Evolutionary conservation across 2,888 invertebrate genomes (phyloP), one percentile per base, ranked within the genome.

Genomic region (Drosophila maculinotata): DNA sequence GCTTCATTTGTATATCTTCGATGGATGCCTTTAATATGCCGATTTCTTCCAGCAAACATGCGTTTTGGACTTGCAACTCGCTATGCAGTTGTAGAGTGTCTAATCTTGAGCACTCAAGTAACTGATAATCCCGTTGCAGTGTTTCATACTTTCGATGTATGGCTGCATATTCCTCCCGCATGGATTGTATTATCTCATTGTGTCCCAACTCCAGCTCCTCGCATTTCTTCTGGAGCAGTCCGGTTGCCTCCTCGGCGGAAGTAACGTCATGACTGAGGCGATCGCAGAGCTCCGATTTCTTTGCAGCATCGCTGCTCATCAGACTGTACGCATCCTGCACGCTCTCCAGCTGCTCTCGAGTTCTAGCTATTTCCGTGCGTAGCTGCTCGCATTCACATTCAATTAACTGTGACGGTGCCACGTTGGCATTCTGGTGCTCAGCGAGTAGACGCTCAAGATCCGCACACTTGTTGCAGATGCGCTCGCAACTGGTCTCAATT

Each of bases 141-240:
- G 63, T 36, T 6, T 82, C 53, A 57, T 89, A 90, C 52, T 89
- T 90, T 10, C 49, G 42, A 54, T 84, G 81, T 31, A 90, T 81
- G 2, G 52, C 56, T 2, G 82, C 58, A 42, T 89, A 90, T 2
- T 89, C 83, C 0, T 54, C 48, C 53, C 88, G 87, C 35, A 90
- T 85, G 15, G 52, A 71, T 1, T 63, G 68, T 2, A 90, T 67
- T 2, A 73, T 69, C 23, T 69, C 41, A 20, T 77, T 36, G 4
- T 83, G 63, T 1, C 30, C 54, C 5, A 47, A 36, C 63, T 89
- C 84, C 26, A 90, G 67, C 9, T 69, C 67, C 2, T 75, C 69
- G 35, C 79, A 89, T 53, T 81, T 83, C 6, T 58, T 69, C 42
- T 89, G 87, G n/a, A 90, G 67, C 6, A 69, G 30, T 10, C 47